Conservation (phyloP, 1,140 invertebrate genomes). For the Diabrotica virgifera region DNA sequence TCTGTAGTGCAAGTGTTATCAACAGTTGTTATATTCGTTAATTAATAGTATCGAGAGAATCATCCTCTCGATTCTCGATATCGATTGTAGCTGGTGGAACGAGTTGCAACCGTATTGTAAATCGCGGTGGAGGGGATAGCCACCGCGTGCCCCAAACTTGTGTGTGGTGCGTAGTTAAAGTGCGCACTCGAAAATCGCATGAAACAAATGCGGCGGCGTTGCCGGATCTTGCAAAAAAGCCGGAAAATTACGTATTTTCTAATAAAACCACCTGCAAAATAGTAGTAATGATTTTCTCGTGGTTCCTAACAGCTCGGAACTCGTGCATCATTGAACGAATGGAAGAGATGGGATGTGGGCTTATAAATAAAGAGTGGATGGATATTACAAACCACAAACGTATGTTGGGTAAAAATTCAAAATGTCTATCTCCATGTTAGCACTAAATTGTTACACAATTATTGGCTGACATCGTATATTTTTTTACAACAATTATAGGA, state of each 20-base stretch:
- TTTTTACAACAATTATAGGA: too few relatives aligned
- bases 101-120: background rate
- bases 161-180: conserved; percentile 20
- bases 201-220: background rate
- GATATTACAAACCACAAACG: background rate
- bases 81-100: too few relatives aligned
- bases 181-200: conserved; percentile 7
- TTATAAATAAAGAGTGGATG: background rate
- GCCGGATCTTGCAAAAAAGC: background rate
- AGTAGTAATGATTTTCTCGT: background rate
- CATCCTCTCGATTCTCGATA: too few relatives aligned
- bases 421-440: background rate
- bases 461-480: too few relatives aligned
- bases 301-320: background rate
- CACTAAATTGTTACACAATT: too few relatives aligned
- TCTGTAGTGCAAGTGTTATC: too few relatives aligned
- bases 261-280: conserved; percentile 17
- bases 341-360: background rate
- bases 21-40: too few relatives aligned
- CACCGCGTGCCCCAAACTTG: conserved; percentile 20
- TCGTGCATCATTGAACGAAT: background rate
- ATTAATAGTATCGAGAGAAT: too few relatives aligned
- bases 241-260: background rate
- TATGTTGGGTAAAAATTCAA: background rate
- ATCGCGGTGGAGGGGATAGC: conserved; percentile 8